phyloP scores from a whole-genome alignment of 64 coral and sea anemone species.

The Montipora sp. region DNA sequence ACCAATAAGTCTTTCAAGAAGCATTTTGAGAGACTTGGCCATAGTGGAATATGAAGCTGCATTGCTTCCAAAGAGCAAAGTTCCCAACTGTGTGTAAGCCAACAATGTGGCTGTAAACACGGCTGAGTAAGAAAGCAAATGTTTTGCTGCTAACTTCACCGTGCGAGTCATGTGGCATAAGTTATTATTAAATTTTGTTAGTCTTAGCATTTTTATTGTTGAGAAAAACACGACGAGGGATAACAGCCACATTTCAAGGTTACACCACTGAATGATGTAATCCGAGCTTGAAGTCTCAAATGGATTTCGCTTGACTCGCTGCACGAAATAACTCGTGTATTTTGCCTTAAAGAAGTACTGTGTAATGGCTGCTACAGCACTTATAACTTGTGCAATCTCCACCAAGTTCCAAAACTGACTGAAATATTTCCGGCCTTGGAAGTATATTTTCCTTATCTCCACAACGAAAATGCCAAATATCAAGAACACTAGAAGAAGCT shows the following conservation, averaged over 20 bases:
- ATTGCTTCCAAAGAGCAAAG: constrained; percentile 61
- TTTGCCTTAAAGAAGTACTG: constrained; percentile 75
- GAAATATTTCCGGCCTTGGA: constrained; percentile 48
- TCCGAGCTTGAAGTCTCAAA: constrained; percentile 71
- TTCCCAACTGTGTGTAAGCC: constrained; percentile 52
- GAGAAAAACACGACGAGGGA: constrained; percentile 69
- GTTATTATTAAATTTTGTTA: constrained; percentile 63
- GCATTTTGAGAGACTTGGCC: constrained; percentile 16
- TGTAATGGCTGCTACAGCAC: constrained; percentile 33
- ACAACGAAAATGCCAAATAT: constrained; percentile 37
- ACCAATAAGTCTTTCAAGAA: constrained; percentile 55
- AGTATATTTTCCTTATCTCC: constrained; percentile 43
- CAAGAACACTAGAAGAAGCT: constrained; percentile 70
- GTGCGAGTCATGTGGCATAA: constrained; percentile 54
- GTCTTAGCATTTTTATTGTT: constrained; percentile 62
- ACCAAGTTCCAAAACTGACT: constrained; percentile 73
- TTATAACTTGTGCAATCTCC: constrained; percentile 54
- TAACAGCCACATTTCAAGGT: constrained; percentile 59
- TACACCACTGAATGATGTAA: constrained; percentile 66
- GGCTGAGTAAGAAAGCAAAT: constrained; percentile 43
- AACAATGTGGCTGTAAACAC: constrained; percentile 41
- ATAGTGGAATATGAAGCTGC: constrained; percentile 61
- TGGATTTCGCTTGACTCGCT: constrained; percentile 53
- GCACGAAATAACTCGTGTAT: constrained; percentile 50
- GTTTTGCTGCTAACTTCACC: constrained; percentile 32